A percentile compares a stretch with the other conserved stretches of the same genome.
Evolutionary conservation across 1,140 invertebrate genomes (phyloP).

Genomic region (Leptonema lineaticorne): DNA sequence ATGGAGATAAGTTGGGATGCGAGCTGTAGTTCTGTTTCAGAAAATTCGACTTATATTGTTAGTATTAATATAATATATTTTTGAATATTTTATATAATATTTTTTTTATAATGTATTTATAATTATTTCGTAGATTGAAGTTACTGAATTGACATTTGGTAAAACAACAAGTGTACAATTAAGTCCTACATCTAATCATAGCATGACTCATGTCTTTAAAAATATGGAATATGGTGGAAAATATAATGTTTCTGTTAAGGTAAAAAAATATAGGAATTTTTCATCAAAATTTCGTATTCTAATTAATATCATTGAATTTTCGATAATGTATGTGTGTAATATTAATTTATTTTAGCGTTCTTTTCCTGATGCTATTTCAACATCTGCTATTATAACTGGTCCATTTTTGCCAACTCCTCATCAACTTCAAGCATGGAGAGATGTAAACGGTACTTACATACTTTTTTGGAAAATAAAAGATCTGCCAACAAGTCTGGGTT

Average conservation of each 20-base stretch:
- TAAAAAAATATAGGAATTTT: conserved; percentile 38
- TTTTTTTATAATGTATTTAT: conserved; percentile 12
- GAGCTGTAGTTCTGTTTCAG: conserved; percentile 56
- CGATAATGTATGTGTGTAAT: too few relatives aligned
- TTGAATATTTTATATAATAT: neutral
- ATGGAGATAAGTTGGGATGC: conserved; percentile 60
- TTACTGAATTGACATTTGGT: conserved; percentile 57
- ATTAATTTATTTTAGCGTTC: conserved; percentile 40
- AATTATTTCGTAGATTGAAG: conserved; percentile 54
- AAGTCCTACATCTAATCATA: conserved; percentile 44
- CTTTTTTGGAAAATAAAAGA: conserved; percentile 59
- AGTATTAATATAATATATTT: conserved; percentile 39
- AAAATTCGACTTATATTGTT: conserved; percentile 61
- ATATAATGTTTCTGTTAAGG: conserved; percentile 63
- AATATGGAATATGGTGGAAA: conserved; percentile 63
- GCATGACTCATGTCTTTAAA: conserved; percentile 57
- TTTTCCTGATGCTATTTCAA: conserved; percentile 50
- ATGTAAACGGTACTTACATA: conserved; percentile 60
- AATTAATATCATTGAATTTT: too few relatives aligned
- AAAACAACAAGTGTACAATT: conserved; percentile 53
- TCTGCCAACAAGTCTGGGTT: neutral
- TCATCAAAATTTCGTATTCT: neutral
- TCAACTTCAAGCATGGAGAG: conserved; percentile 60
- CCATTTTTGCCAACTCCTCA: conserved; percentile 64
- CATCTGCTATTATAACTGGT: conserved; percentile 55